Evolutionary conservation across 2,797 vertebrate genomes (phyloP), one percentile per base, ranked within the genome.

Genomic region (Atherinosoma microstoma): DNA sequence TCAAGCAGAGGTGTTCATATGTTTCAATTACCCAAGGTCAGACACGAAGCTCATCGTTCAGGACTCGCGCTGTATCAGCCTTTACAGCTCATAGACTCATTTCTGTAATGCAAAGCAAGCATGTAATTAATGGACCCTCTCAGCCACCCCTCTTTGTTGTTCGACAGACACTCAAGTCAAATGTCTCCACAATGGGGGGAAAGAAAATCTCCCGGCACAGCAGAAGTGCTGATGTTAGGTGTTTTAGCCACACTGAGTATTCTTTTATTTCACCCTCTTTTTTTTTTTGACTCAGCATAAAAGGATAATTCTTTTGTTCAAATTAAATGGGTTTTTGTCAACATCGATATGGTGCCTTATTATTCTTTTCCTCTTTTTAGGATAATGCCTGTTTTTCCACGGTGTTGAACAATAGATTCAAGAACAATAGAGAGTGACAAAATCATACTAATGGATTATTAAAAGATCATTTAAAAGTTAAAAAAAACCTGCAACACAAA

Each of bases 91-190:
- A 91, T 86, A 84, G 87, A 83, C 85, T 91, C 89, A 73, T 87
- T 91, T 78, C 90, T 87, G 88, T 88, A 87, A 91, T 91, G 91
- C 92, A 92, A 92, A 93, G 91, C 91, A 92, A 94, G 93, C 91
- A 91, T 92, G 91, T 93, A 93, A 93, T 92, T 94, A 93, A 93
- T 92, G 93, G 90, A 92, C 78, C 84, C 91, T 92, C 89, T 90
- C 88, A 89, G 83, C 86, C 89, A 84, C 76, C 90, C 91, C 90
- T 91, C 93, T 94, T 93, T 92, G 93, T 93, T 93, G 92, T 92
- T 91, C 89, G 70, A 90, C 91, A 93, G 91, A 93, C 92, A 91
- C 89, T 93, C 91, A 87, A 94, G 91, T 93, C 91, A 91, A 92
- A 92, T 88, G 90, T 91, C 91, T 93, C 92, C 88, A 91, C 91